Base-by-base conservation (phyloP, 37 sponge, comb jelly and placozoan species). In the Cladorhizidae sp. region DNA sequence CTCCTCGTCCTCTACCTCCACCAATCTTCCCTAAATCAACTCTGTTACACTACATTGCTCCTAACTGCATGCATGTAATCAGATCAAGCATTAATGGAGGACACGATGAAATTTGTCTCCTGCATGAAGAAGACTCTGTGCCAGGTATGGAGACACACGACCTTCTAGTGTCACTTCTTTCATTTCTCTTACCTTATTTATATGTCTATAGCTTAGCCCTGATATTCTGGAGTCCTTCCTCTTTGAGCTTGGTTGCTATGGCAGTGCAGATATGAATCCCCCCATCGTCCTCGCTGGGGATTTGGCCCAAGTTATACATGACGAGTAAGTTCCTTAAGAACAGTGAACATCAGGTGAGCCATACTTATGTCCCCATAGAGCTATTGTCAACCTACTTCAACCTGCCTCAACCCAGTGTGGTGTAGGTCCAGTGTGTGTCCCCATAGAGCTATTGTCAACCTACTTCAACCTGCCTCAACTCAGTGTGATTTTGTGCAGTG, bases 191-290 rank as follows among this genome's bases (percentile, higher is more conserved):
- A 9, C 9, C 9, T 5, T 45, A 45, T 45, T 45, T 45, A 45
- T 45, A 9, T 45, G 49, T 45, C 49, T 45, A 1, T 51, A 69
- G 80, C 26, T 68, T 14, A 67, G 38, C 52, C 38, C 36, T 37
- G 80, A 79, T 54, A 67, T 79, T 26, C 39, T 79, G 54, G 80
- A 68, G 18, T 69, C 80, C 36, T 79, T 79, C 39, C 56, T 79
- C 17, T 29, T 79, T 23, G 80, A 79, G 2, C 70, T 79, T 7
- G 56, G 37, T 20, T 18, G 67, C 55, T 32, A 69, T 22, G 55
- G 67, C 20, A 33, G 40, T 52, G n/a, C 35, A 3, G 43, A 43
- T 71, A 40, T 23, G 37, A 71, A 43, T 26, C 59, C 57, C 1
- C 80, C 68, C 21, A 50, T 77, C 49, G 7, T 17, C 56, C 22